Base-by-base conservation (phyloP, 2,888 invertebrate genomes). In the Prostheceraeus crozeri region DNA sequence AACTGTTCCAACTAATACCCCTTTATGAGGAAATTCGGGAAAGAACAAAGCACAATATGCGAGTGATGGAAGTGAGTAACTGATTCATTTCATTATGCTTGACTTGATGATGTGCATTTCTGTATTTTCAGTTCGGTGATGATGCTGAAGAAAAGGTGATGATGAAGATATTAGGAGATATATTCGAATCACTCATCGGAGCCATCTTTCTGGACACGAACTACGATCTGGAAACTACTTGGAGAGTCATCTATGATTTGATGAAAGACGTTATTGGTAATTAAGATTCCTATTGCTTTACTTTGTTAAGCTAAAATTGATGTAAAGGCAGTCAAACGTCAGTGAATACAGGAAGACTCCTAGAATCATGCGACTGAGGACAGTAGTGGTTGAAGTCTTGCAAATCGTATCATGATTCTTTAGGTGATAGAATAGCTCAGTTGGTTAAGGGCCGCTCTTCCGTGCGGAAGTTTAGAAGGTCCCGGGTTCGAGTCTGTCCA, bases 131-230 rank as follows among this genome's bases (percentile, higher is more conserved):
- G 52, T 56, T 51, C 16, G 62, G 61, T 45, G 45, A 46, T 36
- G 27, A 27, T 16, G 48, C 87, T 0, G 93, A 94, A 74, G 93
- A 96, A 71, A 87, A 94, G 10, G 94, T 96, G 78, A 96, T 98
- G 0, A 98, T 98, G 0, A 99, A 99, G 78, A 94, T 96, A 0
- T 78, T 98, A 35, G 98, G 98, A 1, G 98, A 99, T 77, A 86
- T 99, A 23, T 99, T 99, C 77, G 98, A 99, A 79, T 94, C 94
- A 0, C 84, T 96, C 1, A 94, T 94, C 0, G 96, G 96, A 11
- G 96, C 94, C 8, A 90, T 96, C 69, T 96, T 89, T 77, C 80
- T 96, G 2, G 94, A 96, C 74, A 82, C 83, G 76, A 85, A 85
- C 33, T 89, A 93, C 87, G 91, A 89, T 4, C n/a, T 96, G 88